A percentile compares a stretch with the other conserved stretches of the same genome.
Conservation (phyloP, 2,888 invertebrate genomes). For the Steinernema scapterisci region DNA sequence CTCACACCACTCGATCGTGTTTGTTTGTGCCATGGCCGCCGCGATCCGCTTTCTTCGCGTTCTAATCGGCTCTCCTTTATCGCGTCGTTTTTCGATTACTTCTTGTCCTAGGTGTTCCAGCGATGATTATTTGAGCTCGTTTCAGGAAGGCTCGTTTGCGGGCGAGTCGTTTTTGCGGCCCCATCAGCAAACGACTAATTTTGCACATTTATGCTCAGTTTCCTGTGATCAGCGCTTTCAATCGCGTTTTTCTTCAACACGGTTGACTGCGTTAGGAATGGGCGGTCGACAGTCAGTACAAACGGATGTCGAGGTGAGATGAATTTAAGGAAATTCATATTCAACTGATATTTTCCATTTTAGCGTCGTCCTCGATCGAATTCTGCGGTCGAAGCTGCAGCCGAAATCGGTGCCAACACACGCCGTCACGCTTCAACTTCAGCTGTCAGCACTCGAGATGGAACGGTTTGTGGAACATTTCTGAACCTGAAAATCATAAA, state of each 20-base stretch:
- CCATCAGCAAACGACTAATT: not conserved
- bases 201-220: not conserved
- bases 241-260: not conserved
- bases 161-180: not conserved
- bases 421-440: constrained; percentile 15
- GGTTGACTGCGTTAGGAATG: constrained; percentile 17
- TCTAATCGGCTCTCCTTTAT: not conserved
- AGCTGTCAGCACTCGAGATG: constrained; percentile 22
- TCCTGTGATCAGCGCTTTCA: not conserved
- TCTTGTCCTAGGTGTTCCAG: not conserved
- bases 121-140: not conserved
- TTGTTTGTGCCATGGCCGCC: not conserved
- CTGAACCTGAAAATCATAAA: not conserved
- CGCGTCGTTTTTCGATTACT: constrained; percentile 2
- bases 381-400: constrained; percentile 32
- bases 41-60: not conserved
- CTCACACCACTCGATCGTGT: not conserved
- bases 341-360: not conserved
- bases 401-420: constrained; percentile 9
- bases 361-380: constrained; percentile 35
- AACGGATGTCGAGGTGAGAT: constrained; percentile 35
- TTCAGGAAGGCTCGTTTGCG: constrained; percentile 15
- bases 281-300: constrained; percentile 39
- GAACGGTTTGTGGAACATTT: not conserved
- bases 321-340: not conserved